Base-by-base conservation (phyloP, 2,888 invertebrate genomes). In the Stictocephala bisonia region DNA sequence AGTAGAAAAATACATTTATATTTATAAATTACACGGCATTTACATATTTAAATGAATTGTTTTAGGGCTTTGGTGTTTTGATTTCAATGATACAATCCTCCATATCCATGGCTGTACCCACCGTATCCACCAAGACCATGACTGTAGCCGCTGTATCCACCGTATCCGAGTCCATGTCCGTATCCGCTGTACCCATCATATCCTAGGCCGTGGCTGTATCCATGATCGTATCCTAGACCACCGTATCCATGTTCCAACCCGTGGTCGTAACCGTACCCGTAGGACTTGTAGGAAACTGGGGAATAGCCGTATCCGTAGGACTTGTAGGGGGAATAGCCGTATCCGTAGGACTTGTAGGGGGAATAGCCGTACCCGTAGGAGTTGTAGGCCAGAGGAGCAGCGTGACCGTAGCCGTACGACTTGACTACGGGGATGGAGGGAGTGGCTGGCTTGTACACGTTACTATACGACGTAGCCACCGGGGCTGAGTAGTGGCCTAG, bases 361-460 rank as follows among this genome's bases (percentile, higher is more conserved):
- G 75, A 72, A 27, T 73, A 68, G 13, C 66, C 50, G 11, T 50
- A 53, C 18, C 76, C 75, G 60, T 74, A 76, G 27, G 74, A 71
- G 29, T 74, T 69, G 13, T 70, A 51, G 7, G 68, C 69, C 51
- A 79, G 31, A 69, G 84, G 82, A 79, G 84, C 26, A 81, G 85
- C 84, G n/a, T n/a, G n/a, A n/a, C n/a, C n/a, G n/a, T n/a, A n/a
- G n/a, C n/a, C n/a, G 27, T 79, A 81, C 22, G 73, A 72, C 72
- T 75, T 77, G 11, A 80, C 82, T 50, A 79, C 83, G 1, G 82
- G 86, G 3, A 88, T 85, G 6, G 87, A 87, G 9, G 89, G 82
- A 0, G 87, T 87, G 79, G 77, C 82, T 80, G 74, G 83, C 78
- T 90, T 89, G 84, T 79, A 78, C 60, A 90, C 88, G 77, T 88